Conservation (phyloP, 2,113 vertebrate species). For the Eurypyga helias region DNA sequence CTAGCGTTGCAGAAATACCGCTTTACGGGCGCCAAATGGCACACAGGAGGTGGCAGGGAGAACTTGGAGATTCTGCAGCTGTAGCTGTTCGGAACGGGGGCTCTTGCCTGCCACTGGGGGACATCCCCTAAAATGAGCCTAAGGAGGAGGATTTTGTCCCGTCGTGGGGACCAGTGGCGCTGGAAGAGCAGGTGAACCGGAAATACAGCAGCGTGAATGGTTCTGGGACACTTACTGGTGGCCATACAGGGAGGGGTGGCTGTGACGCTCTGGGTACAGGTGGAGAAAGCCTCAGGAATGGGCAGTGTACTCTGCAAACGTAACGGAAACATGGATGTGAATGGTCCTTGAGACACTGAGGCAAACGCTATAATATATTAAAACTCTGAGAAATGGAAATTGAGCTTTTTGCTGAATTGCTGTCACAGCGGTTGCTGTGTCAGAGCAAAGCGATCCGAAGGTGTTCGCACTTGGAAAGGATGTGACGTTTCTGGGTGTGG, state of each 20-base stretch:
- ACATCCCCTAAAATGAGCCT: fast-evolving
- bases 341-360: fast-evolving
- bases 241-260: fast-evolving
- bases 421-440: not conserved
- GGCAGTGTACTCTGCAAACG: fast-evolving
- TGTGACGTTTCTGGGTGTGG: fast-evolving
- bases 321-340: fast-evolving
- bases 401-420: not conserved
- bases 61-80: fast-evolving
- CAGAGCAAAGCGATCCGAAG: not conserved
- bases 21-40: fast-evolving
- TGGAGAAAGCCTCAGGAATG: not conserved
- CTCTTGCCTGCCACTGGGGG: fast-evolving
- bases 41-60: fast-evolving
- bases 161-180: fast-evolving
- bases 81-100: fast-evolving
- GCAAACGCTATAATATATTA: fast-evolving
- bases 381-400: not conserved
- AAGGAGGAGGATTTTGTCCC: not conserved
- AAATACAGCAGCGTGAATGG: fast-evolving
- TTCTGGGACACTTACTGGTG: not conserved
- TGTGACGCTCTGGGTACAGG: fast-evolving
- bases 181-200: not conserved
- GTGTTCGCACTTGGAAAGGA: not conserved
- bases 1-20: fast-evolving